Conservation (phyloP, 2,888 invertebrate genomes). For the Megastigmus dorsalis region DNA sequence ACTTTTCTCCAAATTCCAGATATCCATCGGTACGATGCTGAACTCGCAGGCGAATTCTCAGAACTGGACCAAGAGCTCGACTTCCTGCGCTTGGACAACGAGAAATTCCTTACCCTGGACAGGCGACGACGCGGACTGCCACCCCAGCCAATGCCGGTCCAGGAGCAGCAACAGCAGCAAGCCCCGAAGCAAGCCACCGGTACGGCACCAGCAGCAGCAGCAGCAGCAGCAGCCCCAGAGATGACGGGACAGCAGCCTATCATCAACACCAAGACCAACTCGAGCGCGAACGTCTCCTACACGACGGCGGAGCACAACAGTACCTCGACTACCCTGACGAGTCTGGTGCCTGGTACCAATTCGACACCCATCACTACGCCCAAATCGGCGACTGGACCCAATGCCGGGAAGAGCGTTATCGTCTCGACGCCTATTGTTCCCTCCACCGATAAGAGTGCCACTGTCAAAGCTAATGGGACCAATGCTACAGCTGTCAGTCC, state of each 20-base stretch:
- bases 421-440: slow-evolving; percentile 60
- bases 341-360: background rate
- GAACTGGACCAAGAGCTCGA: slow-evolving; percentile 34
- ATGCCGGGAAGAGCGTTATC: slow-evolving; percentile 30
- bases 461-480: background rate
- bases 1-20: background rate
- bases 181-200: background rate
- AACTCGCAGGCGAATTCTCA: background rate
- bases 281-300: slow-evolving; percentile 59
- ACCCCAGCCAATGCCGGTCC: background rate
- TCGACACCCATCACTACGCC: background rate
- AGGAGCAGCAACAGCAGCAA: background rate
- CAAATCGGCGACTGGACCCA: background rate
- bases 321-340: slow-evolving; percentile 15
- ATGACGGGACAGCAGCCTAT: slow-evolving; percentile 13
- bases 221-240: background rate
- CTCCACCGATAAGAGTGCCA: slow-evolving; percentile 18
- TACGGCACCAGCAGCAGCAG: background rate
- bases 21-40: background rate
- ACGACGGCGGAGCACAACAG: slow-evolving; percentile 57
- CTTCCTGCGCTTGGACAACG: background rate
- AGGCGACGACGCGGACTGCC: slow-evolving; percentile 12
- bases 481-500: background rate
- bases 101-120: background rate
- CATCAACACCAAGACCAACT: slow-evolving; percentile 40